Base-by-base conservation (phyloP, 2,113 vertebrate species). In the Callospermophilus lateralis region DNA sequence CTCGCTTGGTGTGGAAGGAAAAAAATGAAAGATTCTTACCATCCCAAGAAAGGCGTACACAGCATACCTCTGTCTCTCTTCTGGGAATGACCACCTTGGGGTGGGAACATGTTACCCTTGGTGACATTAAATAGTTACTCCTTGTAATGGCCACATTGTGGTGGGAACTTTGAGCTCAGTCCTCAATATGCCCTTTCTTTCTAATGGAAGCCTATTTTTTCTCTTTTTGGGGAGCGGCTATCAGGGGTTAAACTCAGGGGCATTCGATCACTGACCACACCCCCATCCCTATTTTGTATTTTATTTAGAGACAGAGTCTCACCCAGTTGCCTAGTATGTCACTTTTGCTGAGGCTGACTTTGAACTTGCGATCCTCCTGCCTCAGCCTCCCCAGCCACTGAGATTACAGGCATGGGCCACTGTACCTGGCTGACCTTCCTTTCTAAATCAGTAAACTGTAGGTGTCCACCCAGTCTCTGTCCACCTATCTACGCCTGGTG, bases 401-500 rank as follows among this genome's bases (percentile, higher is more conserved):
- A 11, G 48, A 51, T 51, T 51, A 51, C 48, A 51, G 48, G 48
- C 12, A 2, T 51, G 48, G 0, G 48, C 48, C 48, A 51, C 48
- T 51, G 48, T 5, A 13, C 12, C 48, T 13, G 3, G 12, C 48
- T 51, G 48, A 51, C 83, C 32, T 45, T 30, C 8, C 9, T 42
- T 73, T n/a, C 39, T 30, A 20, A 2, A 10, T 39, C 22, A 32
- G 30, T 17, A 10, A 9, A 45, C 63, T 70, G 10, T 2, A 65
- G 10, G 10, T 22, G 34, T 73, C n/a, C 61, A 17, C 34, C 32
- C 2, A 24, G 32, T 17, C 0, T 58, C 30, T 10, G 19, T 9
- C 7, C 6, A 8, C 28, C 32, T 8, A 1, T 20, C 37, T 12
- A 22, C 19, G 0, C 61, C 34, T 51, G 65, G 3, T n/a, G n/a